Evolutionary conservation across 2,113 vertebrate species (phyloP).

Genomic region (Phalacrocorax aristotelis): DNA sequence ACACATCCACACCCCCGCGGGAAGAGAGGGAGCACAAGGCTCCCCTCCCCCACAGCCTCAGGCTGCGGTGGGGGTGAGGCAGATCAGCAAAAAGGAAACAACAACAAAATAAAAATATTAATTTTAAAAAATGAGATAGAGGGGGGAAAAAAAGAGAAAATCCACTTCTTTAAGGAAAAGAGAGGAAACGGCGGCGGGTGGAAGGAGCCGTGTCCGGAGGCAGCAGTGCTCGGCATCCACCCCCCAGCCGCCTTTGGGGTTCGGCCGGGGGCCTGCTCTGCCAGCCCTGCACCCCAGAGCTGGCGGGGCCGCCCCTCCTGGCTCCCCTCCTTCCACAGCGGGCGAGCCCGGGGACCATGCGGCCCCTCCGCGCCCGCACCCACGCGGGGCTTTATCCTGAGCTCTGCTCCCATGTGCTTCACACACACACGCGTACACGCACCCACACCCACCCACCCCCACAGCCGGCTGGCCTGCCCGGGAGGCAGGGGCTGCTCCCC

Average conservation of each 20-base stretch:
- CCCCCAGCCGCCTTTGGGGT: not conserved
- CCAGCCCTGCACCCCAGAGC: not conserved
- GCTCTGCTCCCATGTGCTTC: no score
- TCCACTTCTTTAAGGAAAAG: not conserved
- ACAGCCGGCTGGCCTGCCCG: no score
- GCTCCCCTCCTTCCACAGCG: not conserved
- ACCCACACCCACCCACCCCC: no score
- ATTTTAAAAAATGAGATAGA: rapidly evolving
- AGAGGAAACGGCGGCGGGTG: not conserved
- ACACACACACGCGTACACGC: no score
- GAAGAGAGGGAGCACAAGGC: not conserved
- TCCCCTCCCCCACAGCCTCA: slow-evolving; percentile 49
- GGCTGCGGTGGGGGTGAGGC: not conserved
- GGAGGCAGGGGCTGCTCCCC: not conserved
- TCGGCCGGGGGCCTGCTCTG: not conserved
- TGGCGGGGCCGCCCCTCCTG: not conserved
- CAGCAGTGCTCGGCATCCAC: not conserved
- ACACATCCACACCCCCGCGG: not conserved
- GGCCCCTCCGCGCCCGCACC: no score
- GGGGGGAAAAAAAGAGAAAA: not conserved
- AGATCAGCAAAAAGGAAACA: not conserved
- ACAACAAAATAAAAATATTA: not conserved
- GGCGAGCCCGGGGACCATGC: not conserved
- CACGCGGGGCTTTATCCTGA: no score
- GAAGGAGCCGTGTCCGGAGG: not conserved